phyloP scores from a whole-genome alignment of 1,140 invertebrate species.

The Penaeus indicus region DNA sequence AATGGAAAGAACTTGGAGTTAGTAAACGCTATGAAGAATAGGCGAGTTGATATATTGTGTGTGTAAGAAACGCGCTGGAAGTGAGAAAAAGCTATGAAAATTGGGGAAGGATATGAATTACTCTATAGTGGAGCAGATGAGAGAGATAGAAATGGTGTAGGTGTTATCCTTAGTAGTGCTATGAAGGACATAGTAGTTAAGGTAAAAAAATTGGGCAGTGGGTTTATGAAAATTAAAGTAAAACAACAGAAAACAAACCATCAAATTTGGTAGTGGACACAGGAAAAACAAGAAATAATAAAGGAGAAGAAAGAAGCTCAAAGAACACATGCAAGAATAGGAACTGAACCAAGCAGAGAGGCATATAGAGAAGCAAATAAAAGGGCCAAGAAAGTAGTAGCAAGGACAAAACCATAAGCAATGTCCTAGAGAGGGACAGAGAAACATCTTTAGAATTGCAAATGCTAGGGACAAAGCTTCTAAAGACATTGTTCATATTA shows the following conservation, averaged over 20 bases:
- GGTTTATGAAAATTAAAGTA: background rate
- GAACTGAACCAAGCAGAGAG: background rate
- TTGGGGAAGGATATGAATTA: background rate
- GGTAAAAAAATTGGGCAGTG: background rate
- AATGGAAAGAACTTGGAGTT: background rate
- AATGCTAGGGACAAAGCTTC: too few species aligned
- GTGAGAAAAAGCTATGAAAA: background rate
- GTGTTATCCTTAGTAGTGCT: too few species aligned
- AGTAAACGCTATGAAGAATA: background rate
- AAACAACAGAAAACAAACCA: background rate
- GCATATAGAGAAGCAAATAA: background rate
- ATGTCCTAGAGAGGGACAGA: background rate
- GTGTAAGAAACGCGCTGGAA: background rate
- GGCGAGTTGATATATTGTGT: too few species aligned
- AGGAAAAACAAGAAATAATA: background rate
- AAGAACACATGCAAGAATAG: background rate
- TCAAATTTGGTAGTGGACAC: background rate
- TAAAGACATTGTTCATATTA: too few species aligned
- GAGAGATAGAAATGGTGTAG: background rate
- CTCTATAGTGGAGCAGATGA: conserved; percentile 2
- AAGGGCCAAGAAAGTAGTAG: background rate
- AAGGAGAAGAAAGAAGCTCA: background rate
- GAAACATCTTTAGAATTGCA: too few species aligned
- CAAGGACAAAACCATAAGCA: background rate
- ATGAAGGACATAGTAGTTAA: background rate